Percentiles rank a stretch among this genome's conserved stretches.
Evolutionary conservation across 1,140 invertebrate species (phyloP).

Genomic region (Bombus waltoni): DNA sequence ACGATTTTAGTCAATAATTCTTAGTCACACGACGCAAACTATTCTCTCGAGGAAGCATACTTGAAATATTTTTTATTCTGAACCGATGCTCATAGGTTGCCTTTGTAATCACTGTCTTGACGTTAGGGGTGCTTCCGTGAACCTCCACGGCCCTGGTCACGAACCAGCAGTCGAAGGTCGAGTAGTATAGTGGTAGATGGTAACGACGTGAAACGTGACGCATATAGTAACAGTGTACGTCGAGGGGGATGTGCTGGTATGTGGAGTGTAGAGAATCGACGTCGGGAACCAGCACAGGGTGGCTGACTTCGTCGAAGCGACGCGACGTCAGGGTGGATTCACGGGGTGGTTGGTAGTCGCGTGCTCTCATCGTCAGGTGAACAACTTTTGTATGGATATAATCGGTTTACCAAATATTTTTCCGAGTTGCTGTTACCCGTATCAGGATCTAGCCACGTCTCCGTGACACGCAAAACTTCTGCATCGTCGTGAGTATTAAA

Average conservation of each 20-base stretch:
- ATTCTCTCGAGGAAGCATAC: neutral
- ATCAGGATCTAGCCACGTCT: neutral
- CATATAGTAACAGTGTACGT: constrained; percentile 11
- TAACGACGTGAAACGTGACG: constrained; percentile 41
- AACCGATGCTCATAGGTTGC: neutral
- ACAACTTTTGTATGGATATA: constrained; percentile 64
- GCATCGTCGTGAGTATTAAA: constrained; percentile 46
- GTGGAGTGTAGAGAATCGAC: constrained; percentile 58
- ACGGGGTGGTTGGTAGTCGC: constrained; percentile 70
- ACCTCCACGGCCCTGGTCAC: constrained; percentile 53
- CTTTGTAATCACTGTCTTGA: neutral
- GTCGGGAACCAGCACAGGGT: constrained; percentile 51
- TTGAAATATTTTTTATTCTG: neutral
- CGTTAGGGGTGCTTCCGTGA: constrained; percentile 11
- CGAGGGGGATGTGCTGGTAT: constrained; percentile 52
- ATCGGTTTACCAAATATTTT: constrained; percentile 55
- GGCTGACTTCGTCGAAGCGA: constrained; percentile 25
- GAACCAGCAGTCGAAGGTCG: constrained; percentile 56
- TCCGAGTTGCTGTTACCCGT: constrained; percentile 10
- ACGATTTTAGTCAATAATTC: too few species aligned
- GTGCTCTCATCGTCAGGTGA: constrained; percentile 72
- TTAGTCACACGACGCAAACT: neutral
- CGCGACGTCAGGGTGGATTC: constrained; percentile 43
- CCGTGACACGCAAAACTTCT: constrained; percentile 50
- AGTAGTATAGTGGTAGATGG: constrained; percentile 50